A percentile compares a stretch with the other conserved stretches of the same genome.
These are phyloP conservation scores for Choristoneura rosaceana DNA, from an alignment of 2,888 invertebrate genomes.

Conservation along the genomic window DNA sequence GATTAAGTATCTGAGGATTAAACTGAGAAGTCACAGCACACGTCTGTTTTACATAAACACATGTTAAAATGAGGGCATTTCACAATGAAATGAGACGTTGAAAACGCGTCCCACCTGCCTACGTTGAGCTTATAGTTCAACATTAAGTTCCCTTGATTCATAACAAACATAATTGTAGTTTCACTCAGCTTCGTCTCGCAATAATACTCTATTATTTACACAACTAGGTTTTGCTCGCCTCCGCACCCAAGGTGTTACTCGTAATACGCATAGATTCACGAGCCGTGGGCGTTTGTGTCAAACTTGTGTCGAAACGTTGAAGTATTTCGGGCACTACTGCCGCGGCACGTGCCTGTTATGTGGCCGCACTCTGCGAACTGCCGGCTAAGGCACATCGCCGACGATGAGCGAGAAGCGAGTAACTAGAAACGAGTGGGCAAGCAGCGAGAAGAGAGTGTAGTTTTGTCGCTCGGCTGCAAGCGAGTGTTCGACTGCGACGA, in stretches of 20 bases:
- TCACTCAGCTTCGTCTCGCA: background rate
- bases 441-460: too few relatives aligned
- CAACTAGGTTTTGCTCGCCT: background rate
- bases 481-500: too few relatives aligned
- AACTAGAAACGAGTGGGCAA: too few relatives aligned
- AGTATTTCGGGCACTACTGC: background rate
- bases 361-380: background rate
- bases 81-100: background rate
- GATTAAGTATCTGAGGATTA: background rate
- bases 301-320: background rate
- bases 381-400: too few relatives aligned
- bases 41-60: background rate
- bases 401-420: too few relatives aligned
- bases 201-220: background rate
- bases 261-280: background rate
- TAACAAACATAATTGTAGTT: background rate
- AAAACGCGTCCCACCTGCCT: background rate
- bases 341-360: slow-evolving; percentile 1
- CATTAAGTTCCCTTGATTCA: background rate
- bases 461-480: too few relatives aligned
- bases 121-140: background rate
- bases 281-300: background rate
- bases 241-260: background rate
- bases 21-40: background rate
- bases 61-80: background rate